phyloP scores from a whole-genome alignment of 2,888 invertebrate species.

The Dorcus parallelipipedus region DNA sequence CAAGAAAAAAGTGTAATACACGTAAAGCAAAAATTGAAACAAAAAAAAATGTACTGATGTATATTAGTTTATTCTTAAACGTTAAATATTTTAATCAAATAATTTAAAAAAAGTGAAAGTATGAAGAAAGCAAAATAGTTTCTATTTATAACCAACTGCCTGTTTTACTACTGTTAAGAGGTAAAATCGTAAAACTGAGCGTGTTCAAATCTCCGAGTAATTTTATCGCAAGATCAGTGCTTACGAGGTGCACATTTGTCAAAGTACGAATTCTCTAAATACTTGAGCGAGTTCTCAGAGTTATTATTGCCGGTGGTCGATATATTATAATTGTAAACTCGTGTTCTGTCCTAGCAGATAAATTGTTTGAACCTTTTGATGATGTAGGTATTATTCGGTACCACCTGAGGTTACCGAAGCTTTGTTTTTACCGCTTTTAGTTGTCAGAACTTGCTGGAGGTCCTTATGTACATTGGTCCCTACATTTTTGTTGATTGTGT shows the following conservation, averaged over 20 bases:
- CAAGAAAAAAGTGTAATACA: too few species aligned
- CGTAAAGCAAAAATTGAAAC: too few species aligned
- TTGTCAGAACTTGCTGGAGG: conserved; percentile 38
- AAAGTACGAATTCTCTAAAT: conserved; percentile 19
- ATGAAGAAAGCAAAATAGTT: too few species aligned
- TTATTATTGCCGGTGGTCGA: conserved; percentile 20
- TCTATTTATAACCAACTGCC: too few species aligned
- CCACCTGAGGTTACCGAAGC: conserved; percentile 37
- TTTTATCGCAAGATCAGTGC: conserved; percentile 1
- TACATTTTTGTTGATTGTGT: conserved; percentile 24
- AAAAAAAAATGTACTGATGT: too few species aligned
- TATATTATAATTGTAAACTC: conserved; percentile 39
- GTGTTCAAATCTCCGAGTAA: background rate
- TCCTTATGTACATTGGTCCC: conserved; percentile 30
- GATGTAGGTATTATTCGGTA: conserved; percentile 41
- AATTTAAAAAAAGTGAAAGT: too few species aligned
- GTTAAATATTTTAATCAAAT: too few species aligned
- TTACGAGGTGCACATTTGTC: conserved; percentile 11
- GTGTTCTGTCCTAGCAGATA: conserved; percentile 37
- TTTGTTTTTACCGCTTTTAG: conserved; percentile 41
- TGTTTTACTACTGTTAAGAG: too few species aligned
- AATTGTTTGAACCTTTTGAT: conserved; percentile 37
- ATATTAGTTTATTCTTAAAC: too few species aligned
- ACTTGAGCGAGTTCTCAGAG: conserved; percentile 12
- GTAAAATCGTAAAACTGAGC: background rate